Evolutionary conservation across 2,888 invertebrate genomes (phyloP), one percentile per base, ranked within the genome.

Genomic region (Strigamia crassipes): DNA sequence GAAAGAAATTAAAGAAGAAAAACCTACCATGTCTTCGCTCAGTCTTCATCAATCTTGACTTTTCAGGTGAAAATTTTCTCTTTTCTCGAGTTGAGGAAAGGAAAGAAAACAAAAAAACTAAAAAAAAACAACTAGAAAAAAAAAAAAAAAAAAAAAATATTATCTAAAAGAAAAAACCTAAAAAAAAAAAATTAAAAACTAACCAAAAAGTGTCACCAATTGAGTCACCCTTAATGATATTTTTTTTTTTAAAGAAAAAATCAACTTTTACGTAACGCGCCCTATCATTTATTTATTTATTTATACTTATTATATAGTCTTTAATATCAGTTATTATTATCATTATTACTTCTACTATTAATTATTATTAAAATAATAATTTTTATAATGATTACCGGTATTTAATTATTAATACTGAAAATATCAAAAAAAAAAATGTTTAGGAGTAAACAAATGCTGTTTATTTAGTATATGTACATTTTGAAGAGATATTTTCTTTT

Each of bases 381-480:
- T 46, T 46, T n/a, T n/a, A 23, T 23, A 8, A 61, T 61, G 10
- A n/a, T n/a, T 18, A n/a, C n/a, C n/a, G n/a, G n/a, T n/a, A 23
- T 21, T 21, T 61, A n/a, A n/a, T 15, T 56, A 56, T 15, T 66
- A 73, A 12, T 10, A 31, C 2, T 73, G n/a, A n/a, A 27, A 73
- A 73, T 31, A n/a, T 73, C 73, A 73, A 73, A 73, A 73, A 31
- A 27, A 12, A 31, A 27, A 12, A n/a, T 27, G 51, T 73, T 73
- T 3, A 56, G n/a, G 73, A 73, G 73, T 12, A 73, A 73, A 73
- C 3, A 13, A 73, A 13, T 73, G 73, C 73, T 73, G 9, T 66
- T 73, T 73, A 66, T 73, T 73, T 73, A 73, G 23, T 73, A 73
- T 73, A 73, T 73, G 73, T 73, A 73, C 73, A 73, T 73, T 73